Conservation (phyloP, 2,888 invertebrate species). For the Nephrotoma appendiculata region DNA sequence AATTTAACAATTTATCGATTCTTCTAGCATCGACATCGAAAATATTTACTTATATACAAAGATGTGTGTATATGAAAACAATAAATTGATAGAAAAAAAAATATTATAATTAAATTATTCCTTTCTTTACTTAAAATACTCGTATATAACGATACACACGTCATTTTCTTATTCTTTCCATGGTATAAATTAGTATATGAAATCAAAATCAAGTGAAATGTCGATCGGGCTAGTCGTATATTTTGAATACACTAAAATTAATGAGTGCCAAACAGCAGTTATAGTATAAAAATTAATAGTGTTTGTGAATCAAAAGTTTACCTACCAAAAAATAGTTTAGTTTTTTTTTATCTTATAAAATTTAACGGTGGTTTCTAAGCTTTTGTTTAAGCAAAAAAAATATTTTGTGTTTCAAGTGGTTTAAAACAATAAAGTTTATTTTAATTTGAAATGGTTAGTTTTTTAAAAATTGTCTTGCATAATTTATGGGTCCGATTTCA, state of each 20-base stretch:
- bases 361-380: neutral
- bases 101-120: no score
- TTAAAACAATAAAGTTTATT: neutral
- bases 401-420: neutral
- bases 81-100: no score
- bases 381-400: neutral
- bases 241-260: neutral
- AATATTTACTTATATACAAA: neutral
- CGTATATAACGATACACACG: no score
- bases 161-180: neutral
- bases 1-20: no score
- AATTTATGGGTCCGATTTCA: no score
- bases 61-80: neutral
- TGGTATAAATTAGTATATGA: neutral
- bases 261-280: neutral
- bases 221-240: neutral
- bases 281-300: neutral
- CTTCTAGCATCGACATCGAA: no score
- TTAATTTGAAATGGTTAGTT: no score
- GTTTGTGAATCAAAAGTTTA: neutral
- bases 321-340: neutral
- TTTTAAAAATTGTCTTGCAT: no score
- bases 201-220: conserved; percentile 1
- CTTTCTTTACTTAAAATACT: no score
- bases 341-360: neutral